Percentiles rank a stretch among this genome's conserved stretches.
These are phyloP conservation scores for Periophthalmus modestus DNA, from an alignment of 2,113 vertebrate species.

Conservation along the genomic window DNA sequence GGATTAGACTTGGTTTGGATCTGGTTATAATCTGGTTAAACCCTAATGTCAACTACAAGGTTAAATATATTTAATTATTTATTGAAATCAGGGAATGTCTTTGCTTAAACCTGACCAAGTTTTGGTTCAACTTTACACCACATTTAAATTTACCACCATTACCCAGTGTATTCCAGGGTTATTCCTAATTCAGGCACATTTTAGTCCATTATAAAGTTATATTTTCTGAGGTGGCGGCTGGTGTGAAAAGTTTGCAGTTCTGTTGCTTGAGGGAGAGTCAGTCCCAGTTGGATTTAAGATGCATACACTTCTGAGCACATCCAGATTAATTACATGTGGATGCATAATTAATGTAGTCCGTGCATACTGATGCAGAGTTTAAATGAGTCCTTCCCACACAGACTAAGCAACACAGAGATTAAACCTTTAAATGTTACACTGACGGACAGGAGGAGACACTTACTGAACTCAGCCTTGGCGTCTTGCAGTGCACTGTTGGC, in stretches of 20 bases:
- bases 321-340: neutral
- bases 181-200: neutral
- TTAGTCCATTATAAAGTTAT: neutral
- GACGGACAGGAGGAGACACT: slow-evolving; percentile 48
- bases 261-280: neutral
- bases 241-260: neutral
- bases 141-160: neutral
- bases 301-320: slow-evolving; percentile 4
- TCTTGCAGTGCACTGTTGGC: slow-evolving; percentile 68
- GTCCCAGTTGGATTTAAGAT: neutral
- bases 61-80: neutral
- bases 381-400: neutral
- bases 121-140: neutral
- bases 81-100: neutral
- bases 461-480: slow-evolving; percentile 76
- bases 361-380: slow-evolving; percentile 10
- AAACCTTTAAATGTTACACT: neutral
- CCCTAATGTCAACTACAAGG: neutral
- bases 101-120: neutral
- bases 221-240: neutral
- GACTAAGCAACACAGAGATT: neutral
- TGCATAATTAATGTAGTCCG: slow-evolving; percentile 3
- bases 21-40: neutral
- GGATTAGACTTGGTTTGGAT: neutral
- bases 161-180: neutral